Percentiles rank a stretch among this genome's conserved stretches.
Evolutionary conservation across 2,888 invertebrate species (phyloP).

Genomic region (Spisula subtruncata): DNA sequence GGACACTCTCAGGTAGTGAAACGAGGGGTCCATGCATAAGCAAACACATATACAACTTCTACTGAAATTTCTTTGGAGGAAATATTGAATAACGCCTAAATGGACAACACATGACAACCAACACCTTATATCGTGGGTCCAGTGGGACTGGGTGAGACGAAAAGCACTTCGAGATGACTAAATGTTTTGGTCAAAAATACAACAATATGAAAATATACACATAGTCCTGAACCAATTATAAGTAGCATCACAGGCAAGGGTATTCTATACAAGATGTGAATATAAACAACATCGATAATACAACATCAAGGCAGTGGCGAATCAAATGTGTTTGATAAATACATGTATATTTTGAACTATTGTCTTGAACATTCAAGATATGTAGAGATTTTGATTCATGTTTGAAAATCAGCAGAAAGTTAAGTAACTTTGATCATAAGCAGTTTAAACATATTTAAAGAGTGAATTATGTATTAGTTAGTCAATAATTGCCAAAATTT

Average conservation of each 20-base stretch:
- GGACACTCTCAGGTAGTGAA: too few species aligned
- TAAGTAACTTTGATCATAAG: conserved; percentile 4
- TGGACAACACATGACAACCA: background rate
- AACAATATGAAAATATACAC: conserved; percentile 22
- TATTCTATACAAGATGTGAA: background rate
- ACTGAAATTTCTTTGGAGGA: too few species aligned
- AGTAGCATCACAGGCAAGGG: conserved; percentile 24
- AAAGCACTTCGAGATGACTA: background rate
- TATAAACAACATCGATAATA: conserved; percentile 15
- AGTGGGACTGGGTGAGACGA: background rate
- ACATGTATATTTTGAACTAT: background rate
- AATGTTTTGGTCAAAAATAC: conserved; percentile 18
- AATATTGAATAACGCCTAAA: too few species aligned
- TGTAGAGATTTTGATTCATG: background rate
- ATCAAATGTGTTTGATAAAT: conserved; percentile 5
- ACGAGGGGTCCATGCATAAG: too few species aligned
- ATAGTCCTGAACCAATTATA: conserved; percentile 9
- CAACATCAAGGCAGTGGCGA: conserved; percentile 1
- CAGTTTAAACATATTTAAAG: background rate
- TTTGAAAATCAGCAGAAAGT: conserved; percentile 8
- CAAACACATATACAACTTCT: too few species aligned
- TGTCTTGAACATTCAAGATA: background rate
- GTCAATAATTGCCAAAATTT: too few species aligned
- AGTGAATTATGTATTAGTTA: background rate
- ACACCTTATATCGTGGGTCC: background rate